Conservation (phyloP, 2,888 invertebrate species). For the Lycaena phlaeas region DNA sequence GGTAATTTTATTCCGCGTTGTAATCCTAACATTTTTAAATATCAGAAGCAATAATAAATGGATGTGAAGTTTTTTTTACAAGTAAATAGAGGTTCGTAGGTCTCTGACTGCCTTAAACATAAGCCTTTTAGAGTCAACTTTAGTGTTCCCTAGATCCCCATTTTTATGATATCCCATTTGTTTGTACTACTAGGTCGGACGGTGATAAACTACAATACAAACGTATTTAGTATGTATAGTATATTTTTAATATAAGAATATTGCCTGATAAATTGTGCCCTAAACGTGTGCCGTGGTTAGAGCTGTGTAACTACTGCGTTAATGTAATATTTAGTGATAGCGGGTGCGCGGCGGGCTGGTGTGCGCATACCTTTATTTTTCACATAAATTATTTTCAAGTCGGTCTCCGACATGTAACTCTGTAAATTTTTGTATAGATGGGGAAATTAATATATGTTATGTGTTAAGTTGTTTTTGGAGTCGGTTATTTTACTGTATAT, state of each 20-base stretch:
- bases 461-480: slow-evolving; percentile 42
- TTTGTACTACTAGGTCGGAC: slow-evolving; percentile 23
- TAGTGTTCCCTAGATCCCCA: slow-evolving; percentile 7
- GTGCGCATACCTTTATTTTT: slow-evolving; percentile 24
- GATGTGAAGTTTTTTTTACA: slow-evolving; percentile 49
- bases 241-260: slow-evolving; percentile 31
- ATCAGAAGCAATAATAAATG: slow-evolving; percentile 62
- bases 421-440: slow-evolving; percentile 69
- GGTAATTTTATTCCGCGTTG: slow-evolving; percentile 29
- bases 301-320: slow-evolving; percentile 33
- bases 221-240: slow-evolving; percentile 39
- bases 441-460: slow-evolving; percentile 69
- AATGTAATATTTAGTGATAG: slow-evolving; percentile 21
- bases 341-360: slow-evolving; percentile 27
- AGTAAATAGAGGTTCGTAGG: slow-evolving; percentile 32
- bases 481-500: slow-evolving; percentile 36
- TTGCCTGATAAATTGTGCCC: slow-evolving; percentile 61
- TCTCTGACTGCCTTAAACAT: slow-evolving; percentile 39
- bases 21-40: slow-evolving; percentile 41
- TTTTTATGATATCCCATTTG: neutral
- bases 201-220: slow-evolving; percentile 55
- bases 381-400: slow-evolving; percentile 38
- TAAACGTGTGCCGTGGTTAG: slow-evolving; percentile 51
- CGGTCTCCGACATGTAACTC: slow-evolving; percentile 48
- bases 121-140: slow-evolving; percentile 15